Evolutionary conservation across 2,888 invertebrate species (phyloP).

Genomic region (Autographa gamma): DNA sequence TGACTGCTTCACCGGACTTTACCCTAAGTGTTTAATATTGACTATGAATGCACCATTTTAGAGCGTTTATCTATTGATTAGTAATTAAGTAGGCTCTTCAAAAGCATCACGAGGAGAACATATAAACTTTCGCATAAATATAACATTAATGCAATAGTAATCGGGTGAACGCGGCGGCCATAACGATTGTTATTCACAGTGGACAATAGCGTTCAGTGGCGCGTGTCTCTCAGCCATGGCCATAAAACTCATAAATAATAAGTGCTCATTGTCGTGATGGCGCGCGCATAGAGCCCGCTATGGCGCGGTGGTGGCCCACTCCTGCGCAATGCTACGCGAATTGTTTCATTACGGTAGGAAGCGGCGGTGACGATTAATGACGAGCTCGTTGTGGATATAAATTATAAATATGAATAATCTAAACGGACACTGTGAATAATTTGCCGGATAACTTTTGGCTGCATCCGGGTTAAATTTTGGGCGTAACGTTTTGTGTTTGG

Average conservation of each 20-base stretch:
- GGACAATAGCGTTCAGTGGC: slow-evolving; percentile 60
- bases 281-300: slow-evolving; percentile 61
- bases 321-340: slow-evolving; percentile 62
- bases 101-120: background rate
- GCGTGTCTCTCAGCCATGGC: slow-evolving; percentile 54
- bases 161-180: slow-evolving; percentile 45
- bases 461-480: slow-evolving; percentile 30
- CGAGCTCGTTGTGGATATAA: slow-evolving; percentile 42
- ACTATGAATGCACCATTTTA: background rate
- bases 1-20: too few relatives aligned
- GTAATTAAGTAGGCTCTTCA: background rate
- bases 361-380: slow-evolving; percentile 41
- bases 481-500: background rate
- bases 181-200: slow-evolving; percentile 61
- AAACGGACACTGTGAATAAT: slow-evolving; percentile 18
- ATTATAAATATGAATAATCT: slow-evolving; percentile 27
- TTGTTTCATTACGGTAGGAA: slow-evolving; percentile 54
- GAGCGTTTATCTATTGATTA: background rate
- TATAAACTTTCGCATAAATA: slow-evolving; percentile 7
- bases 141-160: slow-evolving; percentile 25
- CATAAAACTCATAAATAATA: slow-evolving; percentile 60
- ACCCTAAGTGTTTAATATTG: background rate
- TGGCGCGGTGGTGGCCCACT: slow-evolving; percentile 61
- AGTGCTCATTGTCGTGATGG: slow-evolving; percentile 60
- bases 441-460: slow-evolving; percentile 8